Percentiles rank a stretch among this genome's conserved stretches.
Conservation (phyloP, 2,113 vertebrate species). For the Sturnira hondurensis region DNA sequence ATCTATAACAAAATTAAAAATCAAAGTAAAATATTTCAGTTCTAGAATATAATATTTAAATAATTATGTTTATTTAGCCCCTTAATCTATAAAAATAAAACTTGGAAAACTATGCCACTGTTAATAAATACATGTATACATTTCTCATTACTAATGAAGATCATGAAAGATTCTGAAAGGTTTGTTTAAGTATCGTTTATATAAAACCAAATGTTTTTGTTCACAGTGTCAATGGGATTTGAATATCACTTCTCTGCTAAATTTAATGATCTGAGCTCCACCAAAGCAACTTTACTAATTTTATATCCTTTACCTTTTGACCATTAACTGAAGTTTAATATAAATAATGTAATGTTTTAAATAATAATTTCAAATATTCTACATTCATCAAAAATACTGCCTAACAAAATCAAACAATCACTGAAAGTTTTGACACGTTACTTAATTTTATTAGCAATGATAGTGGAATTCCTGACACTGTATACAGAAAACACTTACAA, state of each 20-base stretch:
- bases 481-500: neutral
- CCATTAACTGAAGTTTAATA: neutral
- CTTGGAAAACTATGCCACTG: neutral
- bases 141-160: neutral
- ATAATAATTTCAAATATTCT: neutral
- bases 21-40: neutral
- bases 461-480: neutral
- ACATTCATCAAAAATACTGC: neutral
- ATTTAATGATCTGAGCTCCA: neutral
- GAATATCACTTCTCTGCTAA: neutral
- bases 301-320: neutral
- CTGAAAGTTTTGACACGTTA: neutral
- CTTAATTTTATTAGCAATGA: neutral
- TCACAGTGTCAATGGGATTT: neutral
- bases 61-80: neutral
- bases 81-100: neutral
- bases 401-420: neutral
- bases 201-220: neutral
- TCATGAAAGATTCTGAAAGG: neutral
- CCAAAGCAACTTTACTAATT: neutral
- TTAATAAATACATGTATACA: neutral
- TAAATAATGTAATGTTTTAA: neutral
- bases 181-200: conserved; percentile 2
- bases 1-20: neutral
- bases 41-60: neutral